A percentile compares a stretch with the other conserved stretches of the same genome.
Conservation (phyloP, 2,113 vertebrate genomes). For the Clarias gariepinus region DNA sequence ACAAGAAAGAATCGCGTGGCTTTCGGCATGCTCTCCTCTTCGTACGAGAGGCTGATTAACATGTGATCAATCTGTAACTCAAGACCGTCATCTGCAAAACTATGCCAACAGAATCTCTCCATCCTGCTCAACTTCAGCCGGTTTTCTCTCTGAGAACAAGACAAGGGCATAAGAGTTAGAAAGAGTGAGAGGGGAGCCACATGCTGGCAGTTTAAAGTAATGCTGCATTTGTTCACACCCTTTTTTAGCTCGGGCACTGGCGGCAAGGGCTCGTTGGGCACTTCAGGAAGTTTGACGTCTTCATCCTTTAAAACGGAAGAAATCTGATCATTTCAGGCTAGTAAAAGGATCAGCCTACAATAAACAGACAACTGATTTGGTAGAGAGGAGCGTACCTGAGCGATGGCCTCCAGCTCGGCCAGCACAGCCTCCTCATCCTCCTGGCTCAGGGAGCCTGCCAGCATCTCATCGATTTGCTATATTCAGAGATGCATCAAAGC, state of each 20-base stretch:
- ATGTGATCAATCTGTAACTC: background rate
- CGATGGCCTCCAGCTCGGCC: conserved; percentile 86
- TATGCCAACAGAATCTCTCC: conserved; percentile 72
- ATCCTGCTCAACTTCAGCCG: conserved; percentile 59
- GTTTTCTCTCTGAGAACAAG: conserved; percentile 64
- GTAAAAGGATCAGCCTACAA: background rate
- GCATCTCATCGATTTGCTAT: conserved; percentile 93
- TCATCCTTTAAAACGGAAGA: conserved; percentile 65
- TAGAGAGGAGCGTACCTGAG: conserved; percentile 75
- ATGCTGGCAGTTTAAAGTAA: background rate
- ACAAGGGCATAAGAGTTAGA: conserved; percentile 26
- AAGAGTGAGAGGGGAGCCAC: conserved; percentile 20
- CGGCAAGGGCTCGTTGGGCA: conserved; percentile 77
- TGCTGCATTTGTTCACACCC: conserved; percentile 67
- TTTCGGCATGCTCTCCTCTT: background rate
- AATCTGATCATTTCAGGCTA: background rate
- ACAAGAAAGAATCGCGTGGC: background rate
- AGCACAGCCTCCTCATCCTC: conserved; percentile 92
- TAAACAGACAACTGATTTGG: background rate
- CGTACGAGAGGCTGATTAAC: background rate
- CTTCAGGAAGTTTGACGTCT: conserved; percentile 83
- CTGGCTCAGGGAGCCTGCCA: conserved; percentile 83
- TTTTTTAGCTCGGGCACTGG: conserved; percentile 67
- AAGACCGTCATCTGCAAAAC: background rate
- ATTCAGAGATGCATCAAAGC: background rate